A percentile compares a stretch with the other conserved stretches of the same genome.
Conservation (phyloP, 2,797 vertebrate genomes). For the Sebastolobus altivelis region DNA sequence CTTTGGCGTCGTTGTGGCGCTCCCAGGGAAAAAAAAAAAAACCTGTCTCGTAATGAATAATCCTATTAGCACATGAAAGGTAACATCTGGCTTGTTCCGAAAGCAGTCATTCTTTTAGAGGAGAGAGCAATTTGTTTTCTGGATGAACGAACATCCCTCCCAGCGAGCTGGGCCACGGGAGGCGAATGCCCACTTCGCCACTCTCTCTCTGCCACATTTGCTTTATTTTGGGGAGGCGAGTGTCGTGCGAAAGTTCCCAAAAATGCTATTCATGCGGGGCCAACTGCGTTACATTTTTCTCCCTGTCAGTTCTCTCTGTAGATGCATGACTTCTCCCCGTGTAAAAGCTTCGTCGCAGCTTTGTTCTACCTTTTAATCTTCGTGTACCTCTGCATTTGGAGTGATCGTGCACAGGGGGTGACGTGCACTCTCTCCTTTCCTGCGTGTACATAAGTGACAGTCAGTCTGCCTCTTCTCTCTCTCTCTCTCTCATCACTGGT, state of each 20-base stretch:
- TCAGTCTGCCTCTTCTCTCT: constrained; percentile 3
- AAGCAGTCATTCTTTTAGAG: constrained; percentile 64
- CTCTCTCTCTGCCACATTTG: not conserved
- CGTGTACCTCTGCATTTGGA: constrained; percentile 23
- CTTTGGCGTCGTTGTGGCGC: constrained; percentile 15
- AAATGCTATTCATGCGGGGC: constrained; percentile 9
- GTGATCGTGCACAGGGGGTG: constrained; percentile 2
- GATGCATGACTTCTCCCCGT: not conserved
- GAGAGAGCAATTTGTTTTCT: constrained; percentile 70
- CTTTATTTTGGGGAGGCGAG: not conserved
- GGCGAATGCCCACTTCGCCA: constrained; percentile 49
- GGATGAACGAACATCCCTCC: constrained; percentile 62
- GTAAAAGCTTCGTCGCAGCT: not conserved
- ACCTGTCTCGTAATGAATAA: constrained; percentile 78
- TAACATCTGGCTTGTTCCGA: constrained; percentile 79
- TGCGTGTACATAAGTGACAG: not conserved
- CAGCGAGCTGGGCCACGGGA: constrained; percentile 43
- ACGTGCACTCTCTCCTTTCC: not conserved
- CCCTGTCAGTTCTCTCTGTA: not conserved
- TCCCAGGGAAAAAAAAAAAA: constrained; percentile 13
- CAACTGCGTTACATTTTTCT: not conserved
- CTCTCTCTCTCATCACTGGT: constrained; percentile 6
- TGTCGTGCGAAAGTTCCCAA: constrained; percentile 1
- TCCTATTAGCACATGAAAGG: constrained; percentile 83
- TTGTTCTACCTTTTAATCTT: constrained; percentile 8